Conservation (phyloP, 2,797 vertebrate species). For the Erithacus rubecula region DNA sequence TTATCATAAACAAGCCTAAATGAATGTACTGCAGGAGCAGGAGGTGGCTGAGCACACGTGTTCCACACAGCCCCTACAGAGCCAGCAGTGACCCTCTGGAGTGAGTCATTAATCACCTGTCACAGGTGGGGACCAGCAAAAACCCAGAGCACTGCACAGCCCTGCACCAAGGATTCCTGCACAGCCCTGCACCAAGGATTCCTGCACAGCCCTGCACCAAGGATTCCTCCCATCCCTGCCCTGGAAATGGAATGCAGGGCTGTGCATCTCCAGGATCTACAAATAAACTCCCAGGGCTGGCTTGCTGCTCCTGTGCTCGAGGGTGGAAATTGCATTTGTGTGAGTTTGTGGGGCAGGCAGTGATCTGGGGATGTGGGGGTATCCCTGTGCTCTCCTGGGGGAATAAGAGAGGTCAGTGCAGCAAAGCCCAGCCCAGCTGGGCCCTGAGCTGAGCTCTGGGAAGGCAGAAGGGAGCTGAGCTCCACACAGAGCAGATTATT, state of each 20-base stretch:
- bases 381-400: neutral
- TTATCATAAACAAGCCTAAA: neutral
- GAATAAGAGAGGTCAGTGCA: neutral
- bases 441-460: neutral
- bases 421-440: neutral
- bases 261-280: neutral
- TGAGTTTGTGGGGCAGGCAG: neutral
- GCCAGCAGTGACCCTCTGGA: neutral
- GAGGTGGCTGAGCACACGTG: neutral
- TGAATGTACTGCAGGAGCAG: neutral
- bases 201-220: conserved; percentile 27
- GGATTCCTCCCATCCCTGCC: conserved; percentile 4
- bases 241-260: conserved; percentile 21
- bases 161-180: conserved; percentile 27
- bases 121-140: neutral
- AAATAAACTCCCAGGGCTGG: too few species aligned
- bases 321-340: neutral
- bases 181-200: conserved; percentile 29
- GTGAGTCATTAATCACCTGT: conserved; percentile 39
- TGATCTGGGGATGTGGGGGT: conserved; percentile 4
- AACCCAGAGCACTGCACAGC: conserved; percentile 8
- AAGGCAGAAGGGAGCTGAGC: neutral
- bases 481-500: neutral
- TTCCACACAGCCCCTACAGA: neutral
- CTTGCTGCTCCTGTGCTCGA: neutral